phyloP scores from a whole-genome alignment of 1,140 invertebrate species.

The Maconellicoccus hirsutus region DNA sequence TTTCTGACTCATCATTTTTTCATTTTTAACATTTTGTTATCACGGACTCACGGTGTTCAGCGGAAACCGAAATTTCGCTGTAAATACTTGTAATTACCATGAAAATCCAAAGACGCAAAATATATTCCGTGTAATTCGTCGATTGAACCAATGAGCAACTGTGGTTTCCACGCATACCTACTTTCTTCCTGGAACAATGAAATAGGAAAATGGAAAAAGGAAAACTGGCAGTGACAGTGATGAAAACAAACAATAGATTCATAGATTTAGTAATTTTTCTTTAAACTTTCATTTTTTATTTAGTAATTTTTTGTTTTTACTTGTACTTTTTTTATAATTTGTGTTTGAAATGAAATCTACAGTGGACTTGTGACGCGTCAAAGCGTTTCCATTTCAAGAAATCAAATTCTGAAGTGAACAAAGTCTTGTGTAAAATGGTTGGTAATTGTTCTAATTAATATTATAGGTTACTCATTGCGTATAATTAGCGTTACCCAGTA shows the following conservation, averaged over 20 bases:
- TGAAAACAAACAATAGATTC: constrained; percentile 19
- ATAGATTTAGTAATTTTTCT: constrained; percentile 13
- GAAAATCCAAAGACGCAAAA: too few relatives aligned
- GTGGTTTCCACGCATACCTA: too few relatives aligned
- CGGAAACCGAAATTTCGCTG: too few relatives aligned
- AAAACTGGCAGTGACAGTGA: constrained; percentile 13
- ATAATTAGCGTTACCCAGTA: background rate
- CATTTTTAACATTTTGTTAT: too few relatives aligned
- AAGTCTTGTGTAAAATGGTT: background rate
- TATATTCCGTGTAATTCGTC: too few relatives aligned
- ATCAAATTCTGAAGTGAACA: background rate
- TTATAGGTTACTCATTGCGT: background rate
- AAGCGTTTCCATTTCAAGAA: background rate
- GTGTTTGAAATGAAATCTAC: background rate
- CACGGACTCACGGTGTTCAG: too few relatives aligned
- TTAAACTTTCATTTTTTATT: constrained; percentile 3
- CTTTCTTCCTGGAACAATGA: too few relatives aligned
- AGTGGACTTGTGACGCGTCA: background rate
- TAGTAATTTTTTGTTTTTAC: background rate
- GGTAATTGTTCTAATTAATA: background rate
- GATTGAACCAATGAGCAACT: too few relatives aligned
- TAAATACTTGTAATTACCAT: too few relatives aligned
- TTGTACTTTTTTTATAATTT: background rate
- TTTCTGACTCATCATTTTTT: too few relatives aligned
- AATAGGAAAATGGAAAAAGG: too few relatives aligned